Conservation (phyloP, 2,113 vertebrate species). For the Montifringilla adamsi region DNA sequence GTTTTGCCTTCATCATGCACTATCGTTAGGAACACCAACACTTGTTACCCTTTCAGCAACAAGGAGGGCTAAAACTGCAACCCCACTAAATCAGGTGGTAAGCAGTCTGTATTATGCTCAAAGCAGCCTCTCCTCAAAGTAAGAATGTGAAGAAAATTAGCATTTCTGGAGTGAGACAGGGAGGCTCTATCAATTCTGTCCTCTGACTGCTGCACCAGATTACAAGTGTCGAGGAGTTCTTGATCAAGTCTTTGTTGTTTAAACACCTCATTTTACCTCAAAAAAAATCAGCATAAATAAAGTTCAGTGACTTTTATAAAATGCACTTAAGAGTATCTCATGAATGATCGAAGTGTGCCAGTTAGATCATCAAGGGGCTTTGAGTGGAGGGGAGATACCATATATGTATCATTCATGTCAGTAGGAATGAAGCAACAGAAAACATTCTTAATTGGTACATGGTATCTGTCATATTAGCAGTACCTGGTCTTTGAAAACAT, state of each 20-base stretch:
- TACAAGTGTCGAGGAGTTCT: not conserved
- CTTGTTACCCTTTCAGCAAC: not conserved
- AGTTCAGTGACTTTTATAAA: not conserved
- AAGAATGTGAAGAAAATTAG: not conserved
- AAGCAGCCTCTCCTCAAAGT: not conserved
- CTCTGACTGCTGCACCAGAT: not conserved
- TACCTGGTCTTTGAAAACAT: not conserved
- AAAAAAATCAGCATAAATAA: not conserved
- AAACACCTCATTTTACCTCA: not conserved
- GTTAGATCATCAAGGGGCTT: not conserved
- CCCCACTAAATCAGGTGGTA: not conserved
- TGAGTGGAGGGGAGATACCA: not conserved
- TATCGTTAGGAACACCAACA: not conserved
- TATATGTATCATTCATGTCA: accelerated
- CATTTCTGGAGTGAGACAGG: not conserved
- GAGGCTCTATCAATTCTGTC: not conserved
- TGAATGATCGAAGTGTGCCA: not conserved
- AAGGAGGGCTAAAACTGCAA: not conserved
- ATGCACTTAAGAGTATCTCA: not conserved
- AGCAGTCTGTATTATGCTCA: not conserved
- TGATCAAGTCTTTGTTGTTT: not conserved
- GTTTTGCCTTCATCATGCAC: not conserved
- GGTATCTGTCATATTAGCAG: not conserved
- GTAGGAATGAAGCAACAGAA: not conserved
- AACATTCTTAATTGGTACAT: not conserved